Evolutionary conservation across 2,113 vertebrate species (phyloP), one percentile per base, ranked within the genome.

Genomic region (Sinocyclocheilus grahami): DNA sequence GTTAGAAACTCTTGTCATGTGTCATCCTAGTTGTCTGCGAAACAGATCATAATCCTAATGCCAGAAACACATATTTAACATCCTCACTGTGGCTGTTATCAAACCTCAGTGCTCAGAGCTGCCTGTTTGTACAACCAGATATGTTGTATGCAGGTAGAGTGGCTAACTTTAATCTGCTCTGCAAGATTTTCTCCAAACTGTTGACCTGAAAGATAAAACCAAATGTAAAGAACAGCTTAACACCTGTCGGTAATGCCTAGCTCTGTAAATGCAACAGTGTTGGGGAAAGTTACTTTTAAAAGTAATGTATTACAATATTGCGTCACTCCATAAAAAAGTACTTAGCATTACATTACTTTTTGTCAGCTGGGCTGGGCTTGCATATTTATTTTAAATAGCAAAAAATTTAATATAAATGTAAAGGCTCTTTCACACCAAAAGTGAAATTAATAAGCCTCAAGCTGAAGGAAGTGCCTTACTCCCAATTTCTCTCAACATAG

Each of bases 1-100:
- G 37, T 67, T 22, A 7, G 20, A 42, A 74, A 77, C 72, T 83
- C 39, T 72, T 53, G 20, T 53, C 62, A 63, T 84, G 55, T 65
- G 58, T 62, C 55, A 42, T 63, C 37, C 12, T 4, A 55, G 51
- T 37, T 16, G 39, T 67, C n/a, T 79, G 80, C 27, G 33, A 85
- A 77, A 77, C 46, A 77, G 46, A 77, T 77, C 11, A 5, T 16
- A 48, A 75, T 46, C 39, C 13, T 30, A 30, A 39, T 71, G 67
- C 33, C 33, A 71, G 67, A 71, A 71, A 39, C 67, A 39, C 30
- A 69, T 37, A 69, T 14, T 18, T 37, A 18, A 69, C 30, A 71
- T 71, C 30, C 67, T 37, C 14, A 20, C 30, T 69, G 3, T 18
- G 27, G 30, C 67, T 71, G 30, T 37, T 20, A 1, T 33, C 16